Evolutionary conservation across 2,113 vertebrate genomes (phyloP).

Genomic region (Caranx melampygus): DNA sequence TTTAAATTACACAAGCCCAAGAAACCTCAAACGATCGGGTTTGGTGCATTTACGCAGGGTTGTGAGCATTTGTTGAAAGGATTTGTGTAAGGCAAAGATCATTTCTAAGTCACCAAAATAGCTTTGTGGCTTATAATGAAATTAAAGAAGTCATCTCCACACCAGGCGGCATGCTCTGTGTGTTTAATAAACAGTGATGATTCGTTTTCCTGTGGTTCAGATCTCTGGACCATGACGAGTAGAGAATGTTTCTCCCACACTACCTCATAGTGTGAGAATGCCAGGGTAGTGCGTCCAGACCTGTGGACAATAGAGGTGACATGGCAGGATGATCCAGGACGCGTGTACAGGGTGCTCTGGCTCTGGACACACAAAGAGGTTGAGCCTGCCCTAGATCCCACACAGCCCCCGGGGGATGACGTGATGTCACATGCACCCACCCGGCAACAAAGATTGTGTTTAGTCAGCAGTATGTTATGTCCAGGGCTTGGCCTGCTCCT

Average conservation of each 20-base stretch:
- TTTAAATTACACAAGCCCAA: constrained; percentile 23
- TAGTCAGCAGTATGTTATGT: constrained; percentile 79
- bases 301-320: constrained; percentile 72
- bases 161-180: neutral
- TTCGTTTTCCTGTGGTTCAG: neutral
- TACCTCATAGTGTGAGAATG: constrained; percentile 74
- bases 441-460: constrained; percentile 76
- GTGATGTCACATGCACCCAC: constrained; percentile 78
- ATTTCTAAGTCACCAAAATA: constrained; percentile 5
- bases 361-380: constrained; percentile 65
- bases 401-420: constrained; percentile 64
- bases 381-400: constrained; percentile 77
- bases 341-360: constrained; percentile 61
- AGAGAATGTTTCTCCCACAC: constrained; percentile 54
- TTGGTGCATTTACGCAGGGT: constrained; percentile 18
- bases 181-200: neutral
- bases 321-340: constrained; percentile 70
- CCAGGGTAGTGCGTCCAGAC: constrained; percentile 62
- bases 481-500: constrained; percentile 60
- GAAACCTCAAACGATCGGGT: constrained; percentile 18
- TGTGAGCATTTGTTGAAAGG: constrained; percentile 10
- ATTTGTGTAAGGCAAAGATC: constrained; percentile 2
- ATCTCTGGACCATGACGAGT: constrained; percentile 46
- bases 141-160: constrained; percentile 4
- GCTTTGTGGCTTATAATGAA: constrained; percentile 17